phyloP scores from a whole-genome alignment of 2,888 invertebrate genomes.

The Anoplius nigerrimus region DNA sequence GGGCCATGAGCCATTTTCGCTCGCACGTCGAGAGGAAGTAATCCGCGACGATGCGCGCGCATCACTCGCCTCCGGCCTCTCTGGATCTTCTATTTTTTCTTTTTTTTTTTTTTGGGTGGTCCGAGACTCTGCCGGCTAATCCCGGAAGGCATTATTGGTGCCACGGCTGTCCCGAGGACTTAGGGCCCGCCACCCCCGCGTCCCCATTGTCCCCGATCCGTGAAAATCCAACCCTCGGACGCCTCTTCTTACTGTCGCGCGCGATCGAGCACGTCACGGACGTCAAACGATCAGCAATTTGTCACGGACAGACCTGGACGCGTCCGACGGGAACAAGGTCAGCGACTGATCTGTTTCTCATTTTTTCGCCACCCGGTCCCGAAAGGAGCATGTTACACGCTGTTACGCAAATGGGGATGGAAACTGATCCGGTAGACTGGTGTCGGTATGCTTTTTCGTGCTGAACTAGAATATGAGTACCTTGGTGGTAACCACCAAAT shows the following conservation, averaged over 20 bases:
- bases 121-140: conserved; percentile 64
- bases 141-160: conserved; percentile 70
- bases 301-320: not conserved
- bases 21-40: conserved; percentile 37
- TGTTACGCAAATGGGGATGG: too few relatives aligned
- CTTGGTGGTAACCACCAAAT: too few relatives aligned
- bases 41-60: conserved; percentile 53
- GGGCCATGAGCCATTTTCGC: conserved; percentile 11
- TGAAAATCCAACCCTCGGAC: conserved; percentile 59
- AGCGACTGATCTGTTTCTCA: not conserved
- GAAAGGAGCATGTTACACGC: too few relatives aligned
- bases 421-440: too few relatives aligned
- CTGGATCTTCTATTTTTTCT: too few relatives aligned
- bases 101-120: conserved; percentile 62
- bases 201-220: conserved; percentile 61
- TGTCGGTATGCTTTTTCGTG: too few relatives aligned
- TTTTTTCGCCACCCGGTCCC: too few relatives aligned
- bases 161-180: conserved; percentile 71
- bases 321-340: not conserved
- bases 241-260: conserved; percentile 62
- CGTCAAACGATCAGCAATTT: too few relatives aligned
- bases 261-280: too few relatives aligned
- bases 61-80: conserved; percentile 40
- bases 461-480: too few relatives aligned
- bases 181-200: conserved; percentile 53